These are phyloP conservation scores for Autographa gamma DNA, from an alignment of 2,888 invertebrate genomes.

Conservation along the genomic window DNA sequence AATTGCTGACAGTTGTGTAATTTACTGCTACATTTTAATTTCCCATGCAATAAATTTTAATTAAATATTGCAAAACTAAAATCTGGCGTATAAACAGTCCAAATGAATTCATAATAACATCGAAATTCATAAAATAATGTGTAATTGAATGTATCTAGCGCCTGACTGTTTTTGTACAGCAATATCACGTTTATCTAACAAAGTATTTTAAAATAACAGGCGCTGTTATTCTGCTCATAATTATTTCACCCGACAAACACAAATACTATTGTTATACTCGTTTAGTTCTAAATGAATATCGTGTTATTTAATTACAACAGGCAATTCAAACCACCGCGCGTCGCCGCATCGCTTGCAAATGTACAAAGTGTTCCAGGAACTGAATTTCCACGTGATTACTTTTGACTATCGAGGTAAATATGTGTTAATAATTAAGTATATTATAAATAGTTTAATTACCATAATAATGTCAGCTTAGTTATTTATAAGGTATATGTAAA, in stretches of 20 bases:
- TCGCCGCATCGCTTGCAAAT: slow-evolving; percentile 77
- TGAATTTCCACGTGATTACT: slow-evolving; percentile 78
- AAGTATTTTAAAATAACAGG: slow-evolving; percentile 8
- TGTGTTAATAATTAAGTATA: neutral
- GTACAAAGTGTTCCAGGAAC: slow-evolving; percentile 79
- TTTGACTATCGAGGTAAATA: slow-evolving; percentile 79
- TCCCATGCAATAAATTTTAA: no score
- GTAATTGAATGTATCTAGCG: neutral
- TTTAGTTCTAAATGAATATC: no score
- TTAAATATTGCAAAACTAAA: no score
- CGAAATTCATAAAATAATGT: neutral
- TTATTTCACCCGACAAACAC: neutral
- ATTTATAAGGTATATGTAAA: no score
- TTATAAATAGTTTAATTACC: neutral
- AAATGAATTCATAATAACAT: neutral
- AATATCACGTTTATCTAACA: neutral
- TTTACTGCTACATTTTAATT: no score
- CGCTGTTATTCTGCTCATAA: neutral
- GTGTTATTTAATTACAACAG: slow-evolving; percentile 55
- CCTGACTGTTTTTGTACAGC: slow-evolving; percentile 16
- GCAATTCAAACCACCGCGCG: slow-evolving; percentile 79
- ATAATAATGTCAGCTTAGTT: neutral
- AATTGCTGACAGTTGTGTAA: no score
- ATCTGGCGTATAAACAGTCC: neutral
- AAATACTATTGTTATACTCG: no score